Evolutionary conservation across 2,113 vertebrate species (phyloP), one percentile per base, ranked within the genome.

Genomic region (Hippocampus comes): DNA sequence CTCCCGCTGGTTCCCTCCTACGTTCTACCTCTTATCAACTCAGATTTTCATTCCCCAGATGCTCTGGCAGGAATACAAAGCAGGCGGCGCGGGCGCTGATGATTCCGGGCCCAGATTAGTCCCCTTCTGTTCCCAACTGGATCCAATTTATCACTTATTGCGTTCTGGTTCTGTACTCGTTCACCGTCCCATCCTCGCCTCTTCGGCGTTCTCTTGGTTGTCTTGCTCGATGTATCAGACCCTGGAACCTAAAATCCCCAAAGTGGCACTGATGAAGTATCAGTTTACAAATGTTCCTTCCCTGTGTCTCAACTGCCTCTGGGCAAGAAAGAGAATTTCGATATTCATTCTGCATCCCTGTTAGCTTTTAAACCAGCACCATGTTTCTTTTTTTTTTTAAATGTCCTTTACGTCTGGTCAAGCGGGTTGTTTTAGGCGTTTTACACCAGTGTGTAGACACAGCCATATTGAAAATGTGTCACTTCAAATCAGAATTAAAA

Each of bases 11-110:
- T 81, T 88, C 77, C 78, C 84, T 86, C 77, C 80, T 87, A 75
- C 76, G 25, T 86, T 84, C 72, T 77, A 61, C 72, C 70, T 78
- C 68, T 75, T 70, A 73, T 89, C 75, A 76, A 72, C 81, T 78
- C 80, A 78, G 80, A 75, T 85, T 88, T 89, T 87, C 78, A 67
- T 83, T 84, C 68, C 76, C 66, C 74, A 80, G 67, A 82, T 75
- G 78, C 71, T 72, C 78, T 63, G 68, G 81, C 72, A 78, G 79
- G 88, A 87, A 90, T 86, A 89, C 79, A 85, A 88, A 91, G 73
- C 86, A 89, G 79, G 71, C 77, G 76, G 68, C 65, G 6, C 53
- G 70, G 77, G 67, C 84, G 78, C 81, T 73, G 82, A 78, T 82
- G 76, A 79, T 86, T 86, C 70, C 71, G 72, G 74, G 75, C 42